Percentiles rank a stretch among this genome's conserved stretches.
These are phyloP conservation scores for Callitettix versicolor DNA, from an alignment of 1,140 invertebrate species.

Conservation along the genomic window DNA sequence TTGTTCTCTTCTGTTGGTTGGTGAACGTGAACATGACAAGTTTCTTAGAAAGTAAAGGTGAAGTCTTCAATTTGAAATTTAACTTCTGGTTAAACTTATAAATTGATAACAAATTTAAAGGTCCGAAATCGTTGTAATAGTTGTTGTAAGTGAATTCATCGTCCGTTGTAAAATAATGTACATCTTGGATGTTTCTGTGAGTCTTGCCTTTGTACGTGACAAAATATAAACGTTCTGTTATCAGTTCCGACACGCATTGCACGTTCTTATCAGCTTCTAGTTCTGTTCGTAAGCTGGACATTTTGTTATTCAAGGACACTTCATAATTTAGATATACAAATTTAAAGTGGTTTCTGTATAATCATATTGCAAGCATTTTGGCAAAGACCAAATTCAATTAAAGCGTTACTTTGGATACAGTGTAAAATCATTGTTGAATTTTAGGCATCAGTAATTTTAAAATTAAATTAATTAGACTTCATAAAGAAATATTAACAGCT, in stretches of 20 bases:
- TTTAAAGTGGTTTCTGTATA: too few species aligned
- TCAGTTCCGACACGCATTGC: constrained; percentile 1
- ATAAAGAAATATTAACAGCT: too few species aligned
- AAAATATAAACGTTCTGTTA: constrained; percentile 84
- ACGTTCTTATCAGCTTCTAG: constrained; percentile 5
- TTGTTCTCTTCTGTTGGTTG: constrained; percentile 57
- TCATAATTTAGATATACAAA: too few species aligned
- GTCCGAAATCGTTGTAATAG: constrained; percentile 96
- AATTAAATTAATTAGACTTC: too few species aligned
- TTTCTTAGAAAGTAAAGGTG: constrained; percentile 51
- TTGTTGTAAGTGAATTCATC: constrained; percentile 89
- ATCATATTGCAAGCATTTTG: too few species aligned
- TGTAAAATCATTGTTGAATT: too few species aligned
- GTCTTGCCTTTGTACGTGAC: constrained; percentile 66
- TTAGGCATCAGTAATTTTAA: too few species aligned
- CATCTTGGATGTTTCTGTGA: constrained; percentile 69
- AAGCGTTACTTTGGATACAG: too few species aligned
- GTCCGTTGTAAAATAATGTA: constrained; percentile 87
- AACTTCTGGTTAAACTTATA: constrained; percentile 85
- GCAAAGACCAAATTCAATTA: too few species aligned
- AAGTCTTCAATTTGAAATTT: constrained; percentile 59
- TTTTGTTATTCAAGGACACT: too few species aligned
- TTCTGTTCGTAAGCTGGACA: neutral
- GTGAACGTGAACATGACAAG: constrained; percentile 88
- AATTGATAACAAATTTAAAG: constrained; percentile 87